Conservation (phyloP, 2,888 invertebrate genomes). For the Nephrotoma guestfalica region DNA sequence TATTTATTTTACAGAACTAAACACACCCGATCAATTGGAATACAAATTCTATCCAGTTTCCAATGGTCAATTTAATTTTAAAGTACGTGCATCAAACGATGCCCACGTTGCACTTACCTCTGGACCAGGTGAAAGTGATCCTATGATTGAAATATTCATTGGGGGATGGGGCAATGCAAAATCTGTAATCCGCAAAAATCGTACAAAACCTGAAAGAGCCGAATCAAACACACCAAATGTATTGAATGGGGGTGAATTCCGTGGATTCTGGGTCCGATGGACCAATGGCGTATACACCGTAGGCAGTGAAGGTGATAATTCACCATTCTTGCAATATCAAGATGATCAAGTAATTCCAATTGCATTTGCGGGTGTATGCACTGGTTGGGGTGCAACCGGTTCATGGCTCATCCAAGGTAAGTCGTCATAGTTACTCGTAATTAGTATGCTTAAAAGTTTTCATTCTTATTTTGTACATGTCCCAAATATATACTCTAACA, state of each 20-base stretch:
- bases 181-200: slow-evolving; percentile 68
- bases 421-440: slow-evolving; percentile 7
- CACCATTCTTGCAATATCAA: slow-evolving; percentile 56
- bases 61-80: slow-evolving; percentile 57
- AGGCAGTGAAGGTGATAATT: slow-evolving; percentile 55
- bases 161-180: slow-evolving; percentile 81
- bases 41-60: slow-evolving; percentile 66
- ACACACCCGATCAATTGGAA: slow-evolving; percentile 64
- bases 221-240: slow-evolving; percentile 57
- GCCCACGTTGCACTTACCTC: slow-evolving; percentile 71
- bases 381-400: slow-evolving; percentile 74
- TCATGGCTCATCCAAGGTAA: slow-evolving; percentile 70
- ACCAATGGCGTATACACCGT: slow-evolving; percentile 46
- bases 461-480: background rate
- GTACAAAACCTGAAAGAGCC: slow-evolving; percentile 56
- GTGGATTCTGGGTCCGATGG: slow-evolving; percentile 77
- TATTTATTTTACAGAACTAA: slow-evolving; percentile 47
- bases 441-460: background rate
- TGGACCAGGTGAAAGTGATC: slow-evolving; percentile 52
- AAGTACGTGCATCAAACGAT: slow-evolving; percentile 65
- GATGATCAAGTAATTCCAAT: slow-evolving; percentile 58
- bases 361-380: slow-evolving; percentile 64
- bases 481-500: background rate
- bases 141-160: slow-evolving; percentile 75
- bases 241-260: slow-evolving; percentile 55